Conservation (phyloP, 2,888 invertebrate species). For the Apoderus coryli region DNA sequence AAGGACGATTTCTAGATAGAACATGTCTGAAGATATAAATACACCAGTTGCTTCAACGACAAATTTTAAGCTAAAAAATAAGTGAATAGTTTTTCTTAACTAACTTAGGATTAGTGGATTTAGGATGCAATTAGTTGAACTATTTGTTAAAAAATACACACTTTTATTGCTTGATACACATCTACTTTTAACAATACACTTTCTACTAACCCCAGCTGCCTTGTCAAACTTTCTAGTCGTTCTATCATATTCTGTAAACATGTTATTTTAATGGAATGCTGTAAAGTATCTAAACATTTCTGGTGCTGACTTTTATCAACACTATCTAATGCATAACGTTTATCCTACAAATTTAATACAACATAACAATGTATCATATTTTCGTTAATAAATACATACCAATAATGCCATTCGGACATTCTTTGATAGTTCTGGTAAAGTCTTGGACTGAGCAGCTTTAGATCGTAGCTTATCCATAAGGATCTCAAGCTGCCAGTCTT, state of each 20-base stretch:
- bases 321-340: conserved; percentile 74
- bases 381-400: conserved; percentile 34
- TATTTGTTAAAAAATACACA: conserved; percentile 1
- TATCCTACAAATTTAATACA: conserved; percentile 47
- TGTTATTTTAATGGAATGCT: conserved; percentile 86
- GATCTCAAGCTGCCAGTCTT: conserved; percentile 69
- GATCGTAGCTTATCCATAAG: conserved; percentile 85
- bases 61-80: conserved; percentile 56
- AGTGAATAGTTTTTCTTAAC: too few species aligned
- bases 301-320: conserved; percentile 75
- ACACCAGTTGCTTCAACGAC: conserved; percentile 69
- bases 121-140: background rate
- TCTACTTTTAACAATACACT: too few species aligned
- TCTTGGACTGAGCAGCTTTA: conserved; percentile 67
- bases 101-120: too few species aligned
- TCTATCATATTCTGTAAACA: conserved; percentile 86
- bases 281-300: conserved; percentile 80
- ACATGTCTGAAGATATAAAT: conserved; percentile 93
- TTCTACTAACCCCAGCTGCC: conserved; percentile 60
- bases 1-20: conserved; percentile 81
- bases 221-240: conserved; percentile 75
- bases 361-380: background rate
- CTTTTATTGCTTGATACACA: conserved; percentile 4
- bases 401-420: conserved; percentile 73
- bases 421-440: conserved; percentile 76